Percentiles rank a stretch among this genome's conserved stretches.
These are phyloP conservation scores for Aphidius ervi DNA, from an alignment of 1,140 invertebrate genomes.

Conservation along the genomic window DNA sequence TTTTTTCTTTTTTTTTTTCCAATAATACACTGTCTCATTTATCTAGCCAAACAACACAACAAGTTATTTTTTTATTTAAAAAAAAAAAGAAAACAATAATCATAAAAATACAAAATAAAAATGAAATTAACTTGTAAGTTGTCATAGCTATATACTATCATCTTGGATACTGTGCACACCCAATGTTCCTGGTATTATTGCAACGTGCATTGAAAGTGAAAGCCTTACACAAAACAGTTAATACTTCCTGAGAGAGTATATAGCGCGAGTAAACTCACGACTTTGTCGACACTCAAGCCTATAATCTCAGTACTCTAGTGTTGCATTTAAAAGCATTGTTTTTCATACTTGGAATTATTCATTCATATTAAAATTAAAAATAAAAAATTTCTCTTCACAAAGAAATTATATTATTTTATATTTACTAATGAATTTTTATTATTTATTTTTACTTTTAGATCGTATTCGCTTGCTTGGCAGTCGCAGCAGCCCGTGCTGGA, in stretches of 20 bases:
- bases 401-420: no score
- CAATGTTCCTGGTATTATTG: conserved; percentile 12
- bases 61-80: no score
- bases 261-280: conserved; percentile 24
- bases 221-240: conserved; percentile 33
- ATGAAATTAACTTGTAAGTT: no score
- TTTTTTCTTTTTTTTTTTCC: no score
- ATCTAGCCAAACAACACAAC: no score
- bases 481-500: conserved; percentile 49
- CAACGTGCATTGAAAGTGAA: conserved; percentile 39
- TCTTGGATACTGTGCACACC: conserved; percentile 2
- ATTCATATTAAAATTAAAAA: no score
- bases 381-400: not conserved
- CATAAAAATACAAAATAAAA: no score
- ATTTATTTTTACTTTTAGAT: conserved; percentile 33
- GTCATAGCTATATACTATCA: not conserved
- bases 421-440: no score
- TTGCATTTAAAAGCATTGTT: conserved; percentile 25
- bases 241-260: conserved; percentile 28
- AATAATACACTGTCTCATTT: no score
- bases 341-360: not conserved
- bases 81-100: no score
- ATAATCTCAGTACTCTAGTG: no score
- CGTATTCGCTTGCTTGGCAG: conserved; percentile 52
- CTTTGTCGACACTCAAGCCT: no score